These are phyloP conservation scores for Poeciliopsis occidentalis DNA, from an alignment of 2,113 vertebrate genomes.

Conservation along the genomic window DNA sequence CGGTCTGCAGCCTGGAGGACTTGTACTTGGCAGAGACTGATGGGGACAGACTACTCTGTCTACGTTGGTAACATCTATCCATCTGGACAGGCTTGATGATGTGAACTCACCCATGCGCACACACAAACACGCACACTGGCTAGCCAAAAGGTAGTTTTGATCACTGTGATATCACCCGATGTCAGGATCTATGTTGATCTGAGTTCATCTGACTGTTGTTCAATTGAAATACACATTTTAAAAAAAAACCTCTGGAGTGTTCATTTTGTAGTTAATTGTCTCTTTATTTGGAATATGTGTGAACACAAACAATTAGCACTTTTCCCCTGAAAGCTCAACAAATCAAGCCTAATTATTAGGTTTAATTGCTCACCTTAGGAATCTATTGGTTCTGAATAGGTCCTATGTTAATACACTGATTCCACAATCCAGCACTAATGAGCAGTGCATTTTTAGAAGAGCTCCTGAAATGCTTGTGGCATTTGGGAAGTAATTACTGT, in stretches of 20 bases:
- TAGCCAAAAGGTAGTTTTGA: slow-evolving; percentile 54
- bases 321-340: background rate
- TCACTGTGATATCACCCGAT: slow-evolving; percentile 47
- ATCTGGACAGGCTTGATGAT: slow-evolving; percentile 37
- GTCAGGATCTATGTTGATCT: slow-evolving; percentile 47
- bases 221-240: slow-evolving; percentile 26
- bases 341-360: background rate
- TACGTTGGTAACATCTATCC: slow-evolving; percentile 52
- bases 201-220: slow-evolving; percentile 19
- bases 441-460: no score
- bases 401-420: no score
- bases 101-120: background rate
- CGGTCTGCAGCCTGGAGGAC: slow-evolving; percentile 46
- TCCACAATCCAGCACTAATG: no score
- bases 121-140: slow-evolving; percentile 9
- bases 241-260: slow-evolving; percentile 40
- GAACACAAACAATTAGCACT: slow-evolving; percentile 1
- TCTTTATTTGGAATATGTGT: slow-evolving; percentile 3
- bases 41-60: slow-evolving; percentile 35
- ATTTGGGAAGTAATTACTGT: no score
- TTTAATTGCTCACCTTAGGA: background rate
- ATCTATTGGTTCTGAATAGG: background rate
- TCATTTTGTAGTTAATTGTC: slow-evolving; percentile 18
- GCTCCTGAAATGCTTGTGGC: no score
- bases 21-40: slow-evolving; percentile 64